These are phyloP conservation scores for Pelodytes ibericus DNA, from an alignment of 2,797 vertebrate species.

Conservation along the genomic window DNA sequence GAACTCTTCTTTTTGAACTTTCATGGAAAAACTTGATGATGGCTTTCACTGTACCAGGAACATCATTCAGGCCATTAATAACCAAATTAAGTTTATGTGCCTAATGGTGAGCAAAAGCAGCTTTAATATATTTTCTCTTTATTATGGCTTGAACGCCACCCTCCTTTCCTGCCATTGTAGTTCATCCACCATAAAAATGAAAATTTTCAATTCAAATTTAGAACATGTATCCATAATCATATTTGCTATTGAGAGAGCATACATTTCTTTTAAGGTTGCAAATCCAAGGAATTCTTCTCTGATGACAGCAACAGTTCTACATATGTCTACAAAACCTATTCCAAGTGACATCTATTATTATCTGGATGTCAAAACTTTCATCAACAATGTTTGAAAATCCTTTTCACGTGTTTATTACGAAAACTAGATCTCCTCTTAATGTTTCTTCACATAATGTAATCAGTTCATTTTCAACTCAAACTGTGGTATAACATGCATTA, in stretches of 20 bases:
- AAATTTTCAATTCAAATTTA: conserved; percentile 1
- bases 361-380: neutral
- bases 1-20: conserved; percentile 1
- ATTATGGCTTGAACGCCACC: too few relatives aligned
- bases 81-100: conserved; percentile 4
- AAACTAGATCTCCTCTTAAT: neutral
- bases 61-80: too few relatives aligned
- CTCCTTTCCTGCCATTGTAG: neutral
- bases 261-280: too few relatives aligned
- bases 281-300: too few relatives aligned
- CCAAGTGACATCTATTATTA: conserved; percentile 4
- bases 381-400: conserved; percentile 2
- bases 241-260: conserved; percentile 4
- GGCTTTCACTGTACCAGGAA: too few relatives aligned
- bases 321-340: neutral
- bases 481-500: neutral
- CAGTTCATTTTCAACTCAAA: too few relatives aligned
- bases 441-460: conserved; percentile 8
- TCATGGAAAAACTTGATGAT: too few relatives aligned
- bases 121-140: neutral
- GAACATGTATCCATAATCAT: conserved; percentile 2
- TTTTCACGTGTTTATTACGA: neutral
- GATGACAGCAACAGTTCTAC: conserved; percentile 1
- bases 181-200: too few relatives aligned
- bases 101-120: neutral